A percentile compares a stretch with the other conserved stretches of the same genome.
These are phyloP conservation scores for Junco hyemalis DNA, from an alignment of 2,113 vertebrate genomes.

Conservation along the genomic window DNA sequence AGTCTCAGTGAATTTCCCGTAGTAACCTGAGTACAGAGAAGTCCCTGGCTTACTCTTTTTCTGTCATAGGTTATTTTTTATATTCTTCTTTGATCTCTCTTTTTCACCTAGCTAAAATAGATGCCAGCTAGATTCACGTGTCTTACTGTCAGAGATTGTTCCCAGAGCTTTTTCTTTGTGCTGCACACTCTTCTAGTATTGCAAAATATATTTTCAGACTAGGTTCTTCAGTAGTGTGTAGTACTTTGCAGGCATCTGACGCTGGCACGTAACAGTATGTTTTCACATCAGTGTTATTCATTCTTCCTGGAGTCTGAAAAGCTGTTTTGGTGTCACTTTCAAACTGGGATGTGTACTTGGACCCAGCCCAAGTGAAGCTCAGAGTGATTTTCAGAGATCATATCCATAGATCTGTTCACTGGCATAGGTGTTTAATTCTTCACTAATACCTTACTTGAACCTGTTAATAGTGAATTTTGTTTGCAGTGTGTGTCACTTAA, in stretches of 20 bases:
- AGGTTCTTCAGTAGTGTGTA: background rate
- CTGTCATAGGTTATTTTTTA: background rate
- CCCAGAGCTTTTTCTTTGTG: background rate
- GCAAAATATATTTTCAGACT: background rate
- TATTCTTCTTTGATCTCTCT: background rate
- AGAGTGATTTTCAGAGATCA: background rate
- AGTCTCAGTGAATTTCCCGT: background rate
- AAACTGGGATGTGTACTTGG: rapidly evolving
- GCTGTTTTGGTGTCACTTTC: background rate
- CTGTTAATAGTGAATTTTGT: background rate
- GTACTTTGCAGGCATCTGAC: background rate
- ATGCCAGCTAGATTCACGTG: background rate
- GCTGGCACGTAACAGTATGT: background rate
- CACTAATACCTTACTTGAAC: background rate
- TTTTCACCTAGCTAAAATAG: background rate
- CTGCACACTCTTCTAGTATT: background rate
- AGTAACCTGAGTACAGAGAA: background rate
- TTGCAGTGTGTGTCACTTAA: background rate
- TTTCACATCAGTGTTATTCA: background rate
- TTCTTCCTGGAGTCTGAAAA: background rate
- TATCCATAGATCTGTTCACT: background rate
- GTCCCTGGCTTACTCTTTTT: background rate
- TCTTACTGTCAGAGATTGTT: background rate
- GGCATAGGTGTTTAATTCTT: background rate
- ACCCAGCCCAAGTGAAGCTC: background rate